These are phyloP conservation scores for Drosophila athabasca DNA, from an alignment of 1,140 invertebrate genomes.

Conservation along the genomic window DNA sequence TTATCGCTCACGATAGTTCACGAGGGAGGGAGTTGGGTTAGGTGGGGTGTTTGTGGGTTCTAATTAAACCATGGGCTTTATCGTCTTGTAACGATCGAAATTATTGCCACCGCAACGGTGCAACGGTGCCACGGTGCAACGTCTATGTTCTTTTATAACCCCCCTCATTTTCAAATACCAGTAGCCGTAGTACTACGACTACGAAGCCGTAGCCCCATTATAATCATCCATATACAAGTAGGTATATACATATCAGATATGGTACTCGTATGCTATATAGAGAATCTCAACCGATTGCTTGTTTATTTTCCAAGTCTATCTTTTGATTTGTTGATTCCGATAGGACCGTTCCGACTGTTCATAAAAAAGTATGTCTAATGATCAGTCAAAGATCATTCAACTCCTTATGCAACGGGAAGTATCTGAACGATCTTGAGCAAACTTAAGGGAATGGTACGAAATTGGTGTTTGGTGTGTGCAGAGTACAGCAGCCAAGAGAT, in stretches of 20 bases:
- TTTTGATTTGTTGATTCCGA: constrained; percentile 69
- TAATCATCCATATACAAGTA: constrained; percentile 7
- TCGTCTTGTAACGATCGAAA: constrained; percentile 74
- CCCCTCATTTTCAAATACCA: constrained; percentile 69
- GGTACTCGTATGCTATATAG: constrained; percentile 36
- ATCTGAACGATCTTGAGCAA: constrained; percentile 10
- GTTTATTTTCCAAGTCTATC: constrained; percentile 43
- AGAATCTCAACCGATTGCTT: constrained; percentile 55
- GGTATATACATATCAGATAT: neutral
- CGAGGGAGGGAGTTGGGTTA: neutral
- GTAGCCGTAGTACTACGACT: constrained; percentile 32
- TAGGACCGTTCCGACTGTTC: constrained; percentile 4
- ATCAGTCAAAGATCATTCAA: no score
- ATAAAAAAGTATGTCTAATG: no score
- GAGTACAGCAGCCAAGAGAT: neutral
- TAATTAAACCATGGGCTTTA: constrained; percentile 74
- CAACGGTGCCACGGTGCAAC: neutral
- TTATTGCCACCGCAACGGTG: constrained; percentile 32
- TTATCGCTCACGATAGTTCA: constrained; percentile 55
- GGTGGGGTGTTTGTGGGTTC: constrained; percentile 16
- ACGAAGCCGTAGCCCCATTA: constrained; percentile 1
- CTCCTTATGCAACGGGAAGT: no score
- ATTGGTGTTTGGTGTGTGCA: neutral
- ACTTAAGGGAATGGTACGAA: neutral
- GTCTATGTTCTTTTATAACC: constrained; percentile 46